Evolutionary conservation across 2,888 invertebrate genomes (phyloP).

Genomic region (Chloroclystis v-ata): DNA sequence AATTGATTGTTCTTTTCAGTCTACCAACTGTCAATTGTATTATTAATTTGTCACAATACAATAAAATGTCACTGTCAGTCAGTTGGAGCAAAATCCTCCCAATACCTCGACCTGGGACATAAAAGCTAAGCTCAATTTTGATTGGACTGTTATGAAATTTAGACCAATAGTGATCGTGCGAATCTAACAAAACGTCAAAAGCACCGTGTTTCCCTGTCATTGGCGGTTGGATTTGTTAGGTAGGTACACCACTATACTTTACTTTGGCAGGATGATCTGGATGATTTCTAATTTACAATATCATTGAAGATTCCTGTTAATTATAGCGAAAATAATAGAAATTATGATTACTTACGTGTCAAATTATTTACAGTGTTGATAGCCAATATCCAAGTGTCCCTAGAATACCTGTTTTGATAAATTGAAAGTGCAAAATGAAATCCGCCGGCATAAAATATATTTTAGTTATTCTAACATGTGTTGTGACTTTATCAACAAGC

Average conservation of each 20-base stretch:
- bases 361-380: conserved; percentile 37
- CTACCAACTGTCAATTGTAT: no score
- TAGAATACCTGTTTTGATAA: background rate
- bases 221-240: conserved; percentile 41
- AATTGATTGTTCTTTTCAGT: no score
- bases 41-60: no score
- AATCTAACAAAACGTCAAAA: conserved; percentile 20
- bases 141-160: conserved; percentile 3
- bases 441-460: conserved; percentile 54
- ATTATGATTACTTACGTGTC: conserved; percentile 35
- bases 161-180: conserved; percentile 4
- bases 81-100: no score
- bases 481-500: conserved; percentile 45
- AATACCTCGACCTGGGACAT: no score
- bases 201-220: conserved; percentile 65
- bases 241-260: conserved; percentile 16
- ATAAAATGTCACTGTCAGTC: no score
- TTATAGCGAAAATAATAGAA: conserved; percentile 23
- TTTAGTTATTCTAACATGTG: conserved; percentile 47
- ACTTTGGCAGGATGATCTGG: conserved; percentile 35
- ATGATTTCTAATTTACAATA: conserved; percentile 35
- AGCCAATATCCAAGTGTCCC: conserved; percentile 16
- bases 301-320: conserved; percentile 26
- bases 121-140: conserved; percentile 5
- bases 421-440: conserved; percentile 42